Percentiles rank a stretch among this genome's conserved stretches.
phyloP scores from a whole-genome alignment of 2,797 vertebrate species.

The Prionace glauca region DNA sequence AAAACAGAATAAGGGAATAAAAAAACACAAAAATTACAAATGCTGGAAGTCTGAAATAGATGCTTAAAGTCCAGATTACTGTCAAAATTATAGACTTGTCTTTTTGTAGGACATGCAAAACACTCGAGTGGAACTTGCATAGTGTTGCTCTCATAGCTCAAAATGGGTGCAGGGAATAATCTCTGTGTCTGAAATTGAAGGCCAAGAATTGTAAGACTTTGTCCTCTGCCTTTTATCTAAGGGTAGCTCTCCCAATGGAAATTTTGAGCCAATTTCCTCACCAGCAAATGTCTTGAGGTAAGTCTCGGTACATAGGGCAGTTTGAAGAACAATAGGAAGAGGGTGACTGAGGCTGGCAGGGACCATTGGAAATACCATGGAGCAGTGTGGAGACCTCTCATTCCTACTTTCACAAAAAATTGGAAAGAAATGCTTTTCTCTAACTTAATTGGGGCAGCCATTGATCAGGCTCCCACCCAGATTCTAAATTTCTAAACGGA shows the following conservation, averaged over 20 bases:
- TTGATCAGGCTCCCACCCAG: background rate
- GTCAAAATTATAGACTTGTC: background rate
- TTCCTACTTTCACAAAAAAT: background rate
- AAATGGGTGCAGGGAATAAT: background rate
- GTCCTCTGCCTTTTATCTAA: background rate
- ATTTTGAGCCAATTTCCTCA: background rate
- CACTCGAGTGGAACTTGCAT: background rate
- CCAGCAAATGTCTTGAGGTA: background rate
- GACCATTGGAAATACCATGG: background rate
- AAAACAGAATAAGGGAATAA: background rate
- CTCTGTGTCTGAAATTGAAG: background rate
- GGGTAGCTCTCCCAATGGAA: background rate
- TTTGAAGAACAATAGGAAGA: background rate
- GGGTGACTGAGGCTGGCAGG: background rate
- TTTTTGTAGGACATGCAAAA: background rate
- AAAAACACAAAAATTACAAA: background rate
- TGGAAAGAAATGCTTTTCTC: background rate
- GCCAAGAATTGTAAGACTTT: background rate
- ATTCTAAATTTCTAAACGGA: background rate
- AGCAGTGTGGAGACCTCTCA: background rate
- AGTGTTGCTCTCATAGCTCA: background rate
- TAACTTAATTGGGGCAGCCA: background rate
- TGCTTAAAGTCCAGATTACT: background rate
- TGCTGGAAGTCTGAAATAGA: background rate
- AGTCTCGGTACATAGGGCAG: background rate